Evolutionary conservation across 2,888 invertebrate genomes (phyloP).

Genomic region (Dynastes maya): DNA sequence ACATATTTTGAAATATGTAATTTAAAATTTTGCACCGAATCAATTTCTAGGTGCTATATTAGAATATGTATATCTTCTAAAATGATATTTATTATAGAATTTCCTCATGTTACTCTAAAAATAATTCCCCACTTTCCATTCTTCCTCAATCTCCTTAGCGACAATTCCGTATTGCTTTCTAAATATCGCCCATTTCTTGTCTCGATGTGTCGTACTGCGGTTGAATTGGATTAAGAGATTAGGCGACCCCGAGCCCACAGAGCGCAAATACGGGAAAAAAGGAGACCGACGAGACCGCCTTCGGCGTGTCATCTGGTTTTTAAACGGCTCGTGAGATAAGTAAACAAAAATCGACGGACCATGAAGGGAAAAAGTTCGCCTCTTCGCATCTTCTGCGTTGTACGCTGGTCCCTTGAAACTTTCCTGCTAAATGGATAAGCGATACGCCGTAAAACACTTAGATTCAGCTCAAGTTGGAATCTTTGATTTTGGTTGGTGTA

Average conservation of each 20-base stretch:
- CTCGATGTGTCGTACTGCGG: conserved; percentile 16
- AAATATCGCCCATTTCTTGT: conserved; percentile 7
- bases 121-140: too few species aligned
- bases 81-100: too few species aligned
- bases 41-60: too few species aligned
- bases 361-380: conserved; percentile 25
- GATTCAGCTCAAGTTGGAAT: too few species aligned
- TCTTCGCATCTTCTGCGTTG: not conserved
- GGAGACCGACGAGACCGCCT: conserved; percentile 2
- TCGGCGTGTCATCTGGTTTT: conserved; percentile 23
- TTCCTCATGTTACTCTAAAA: too few species aligned
- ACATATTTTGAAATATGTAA: too few species aligned
- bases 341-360: conserved; percentile 32
- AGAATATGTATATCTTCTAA: too few species aligned
- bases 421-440: not conserved
- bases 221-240: conserved; percentile 37
- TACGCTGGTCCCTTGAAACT: not conserved
- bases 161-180: not conserved
- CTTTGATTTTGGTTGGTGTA: too few species aligned
- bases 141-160: too few species aligned
- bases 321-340: conserved; percentile 39
- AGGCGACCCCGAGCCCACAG: conserved; percentile 30
- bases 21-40: too few species aligned
- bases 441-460: not conserved
- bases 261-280: conserved; percentile 26